phyloP scores from a whole-genome alignment of 1,140 invertebrate species.

The Trichomalopsis sarcophagae region DNA sequence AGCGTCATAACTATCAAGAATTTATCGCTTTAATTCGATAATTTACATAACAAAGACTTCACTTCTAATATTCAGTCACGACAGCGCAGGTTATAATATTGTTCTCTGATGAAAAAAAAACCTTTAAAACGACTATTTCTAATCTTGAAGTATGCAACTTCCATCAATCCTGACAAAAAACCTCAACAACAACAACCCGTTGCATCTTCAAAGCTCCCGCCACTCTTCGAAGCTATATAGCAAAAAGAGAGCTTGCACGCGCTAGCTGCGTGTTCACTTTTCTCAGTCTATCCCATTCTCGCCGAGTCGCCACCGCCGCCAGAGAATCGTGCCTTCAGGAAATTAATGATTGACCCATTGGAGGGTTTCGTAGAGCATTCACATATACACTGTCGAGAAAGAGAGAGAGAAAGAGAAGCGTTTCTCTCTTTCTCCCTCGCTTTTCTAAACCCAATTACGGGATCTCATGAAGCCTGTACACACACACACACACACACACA shows the following conservation, averaged over 20 bases:
- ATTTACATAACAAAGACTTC: no score
- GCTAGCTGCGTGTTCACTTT: conserved; percentile 9
- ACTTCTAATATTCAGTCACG: no score
- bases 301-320: not conserved
- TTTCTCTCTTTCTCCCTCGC: conserved; percentile 17
- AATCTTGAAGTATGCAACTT: not conserved
- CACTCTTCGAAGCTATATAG: not conserved
- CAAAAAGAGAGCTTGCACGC: conserved; percentile 11
- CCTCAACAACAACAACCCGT: not conserved
- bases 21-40: no score
- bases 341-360: conserved; percentile 60
- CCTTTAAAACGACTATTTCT: not conserved
- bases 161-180: not conserved
- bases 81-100: no score
- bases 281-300: not conserved
- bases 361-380: conserved; percentile 10
- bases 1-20: no score
- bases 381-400: not conserved
- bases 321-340: conserved; percentile 51
- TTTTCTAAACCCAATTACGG: conserved; percentile 38
- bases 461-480: not conserved
- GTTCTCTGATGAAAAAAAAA: no score
- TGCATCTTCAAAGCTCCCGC: not conserved
- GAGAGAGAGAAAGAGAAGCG: not conserved
- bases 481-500: no score